These are phyloP conservation scores for Aleadryas rufinucha DNA, from an alignment of 2,113 vertebrate species.

Conservation along the genomic window DNA sequence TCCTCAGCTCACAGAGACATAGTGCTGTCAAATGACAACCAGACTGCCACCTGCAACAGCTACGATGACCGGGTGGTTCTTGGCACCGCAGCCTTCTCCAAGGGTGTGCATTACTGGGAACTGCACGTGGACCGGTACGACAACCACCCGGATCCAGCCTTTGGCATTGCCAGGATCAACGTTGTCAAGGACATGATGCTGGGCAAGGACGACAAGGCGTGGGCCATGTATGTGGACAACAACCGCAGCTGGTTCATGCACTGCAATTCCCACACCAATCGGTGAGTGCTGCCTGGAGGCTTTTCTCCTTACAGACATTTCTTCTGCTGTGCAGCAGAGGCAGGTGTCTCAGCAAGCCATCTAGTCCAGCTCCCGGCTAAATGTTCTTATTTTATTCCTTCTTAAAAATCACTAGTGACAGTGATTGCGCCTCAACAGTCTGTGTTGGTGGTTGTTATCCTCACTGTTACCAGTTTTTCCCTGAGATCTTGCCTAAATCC, in stretches of 20 bases:
- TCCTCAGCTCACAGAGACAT: constrained; percentile 94
- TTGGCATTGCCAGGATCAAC: constrained; percentile 92
- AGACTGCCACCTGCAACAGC: constrained; percentile 92
- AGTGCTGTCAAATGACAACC: constrained; percentile 92
- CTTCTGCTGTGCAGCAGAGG: background rate
- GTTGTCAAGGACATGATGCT: constrained; percentile 96
- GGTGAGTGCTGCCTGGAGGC: constrained; percentile 63
- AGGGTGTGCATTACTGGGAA: constrained; percentile 96
- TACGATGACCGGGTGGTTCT: constrained; percentile 96
- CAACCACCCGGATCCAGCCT: constrained; percentile 96
- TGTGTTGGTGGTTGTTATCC: background rate
- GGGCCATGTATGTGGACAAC: constrained; percentile 99
- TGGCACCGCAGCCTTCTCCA: constrained; percentile 94
- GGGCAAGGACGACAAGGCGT: constrained; percentile 95
- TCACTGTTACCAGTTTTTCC: background rate
- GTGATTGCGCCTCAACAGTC: background rate
- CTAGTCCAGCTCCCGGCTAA: background rate
- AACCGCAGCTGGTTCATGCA: constrained; percentile 99
- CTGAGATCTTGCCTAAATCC: background rate
- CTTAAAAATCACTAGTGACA: background rate
- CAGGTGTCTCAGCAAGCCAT: background rate
- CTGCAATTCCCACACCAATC: constrained; percentile 96
- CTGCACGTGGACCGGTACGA: constrained; percentile 92
- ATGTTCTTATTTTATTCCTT: background rate
- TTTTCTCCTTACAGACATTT: background rate